phyloP scores from a whole-genome alignment of 1,140 invertebrate species.

The Glomeris maerens region DNA sequence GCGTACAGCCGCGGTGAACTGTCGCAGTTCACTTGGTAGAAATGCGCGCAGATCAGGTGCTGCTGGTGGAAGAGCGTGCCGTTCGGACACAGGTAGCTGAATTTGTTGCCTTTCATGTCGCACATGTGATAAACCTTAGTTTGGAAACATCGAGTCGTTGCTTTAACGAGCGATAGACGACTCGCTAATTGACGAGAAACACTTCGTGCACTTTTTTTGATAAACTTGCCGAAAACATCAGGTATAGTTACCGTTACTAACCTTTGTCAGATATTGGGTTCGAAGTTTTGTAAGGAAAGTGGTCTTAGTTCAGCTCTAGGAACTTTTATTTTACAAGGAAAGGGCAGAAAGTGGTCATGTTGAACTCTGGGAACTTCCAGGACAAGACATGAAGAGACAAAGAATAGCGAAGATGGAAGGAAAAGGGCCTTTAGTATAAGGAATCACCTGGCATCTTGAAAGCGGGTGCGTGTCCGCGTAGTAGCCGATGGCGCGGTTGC shows the following conservation, averaged over 20 bases:
- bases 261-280: too few species aligned
- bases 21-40: constrained; percentile 18
- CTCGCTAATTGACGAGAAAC: too few species aligned
- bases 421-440: neutral
- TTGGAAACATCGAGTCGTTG: too few species aligned
- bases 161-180: too few species aligned
- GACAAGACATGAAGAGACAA: neutral
- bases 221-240: too few species aligned
- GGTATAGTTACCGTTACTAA: too few species aligned
- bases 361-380: neutral
- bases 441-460: neutral
- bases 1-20: constrained; percentile 2
- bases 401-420: neutral
- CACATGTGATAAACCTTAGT: constrained; percentile 15
- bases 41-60: constrained; percentile 14
- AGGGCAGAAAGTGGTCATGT: neutral
- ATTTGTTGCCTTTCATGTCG: constrained; percentile 9
- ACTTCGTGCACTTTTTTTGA: too few species aligned
- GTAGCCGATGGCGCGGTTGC: neutral
- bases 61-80: constrained; percentile 16
- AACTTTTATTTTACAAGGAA: neutral
- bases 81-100: constrained; percentile 12
- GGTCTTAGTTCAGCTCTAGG: neutral
- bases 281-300: too few species aligned
- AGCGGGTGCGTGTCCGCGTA: neutral